phyloP scores from a whole-genome alignment of 2,797 vertebrate species.

The Brotula barbata region DNA sequence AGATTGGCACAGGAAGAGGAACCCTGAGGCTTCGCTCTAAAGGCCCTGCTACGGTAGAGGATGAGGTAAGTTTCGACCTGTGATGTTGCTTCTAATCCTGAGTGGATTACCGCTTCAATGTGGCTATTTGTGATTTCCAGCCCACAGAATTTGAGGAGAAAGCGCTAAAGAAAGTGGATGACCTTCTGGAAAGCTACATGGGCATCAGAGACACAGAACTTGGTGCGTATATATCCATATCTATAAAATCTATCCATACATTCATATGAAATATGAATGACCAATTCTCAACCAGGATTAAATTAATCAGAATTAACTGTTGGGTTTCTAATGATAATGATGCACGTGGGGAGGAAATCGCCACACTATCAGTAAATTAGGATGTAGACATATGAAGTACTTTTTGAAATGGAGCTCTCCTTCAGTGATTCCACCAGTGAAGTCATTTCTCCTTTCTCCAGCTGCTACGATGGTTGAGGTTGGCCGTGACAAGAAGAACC shows the following conservation, averaged over 20 bases:
- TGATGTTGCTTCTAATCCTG: too few species aligned
- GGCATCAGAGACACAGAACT: slow-evolving; percentile 94
- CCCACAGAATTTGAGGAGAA: slow-evolving; percentile 90
- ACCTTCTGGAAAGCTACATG: slow-evolving; percentile 95
- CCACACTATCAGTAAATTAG: too few species aligned
- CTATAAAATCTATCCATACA: too few species aligned
- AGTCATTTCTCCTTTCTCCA: slow-evolving; percentile 49
- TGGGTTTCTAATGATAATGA: too few species aligned
- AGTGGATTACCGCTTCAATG: not conserved
- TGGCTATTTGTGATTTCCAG: slow-evolving; percentile 68
- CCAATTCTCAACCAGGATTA: too few species aligned
- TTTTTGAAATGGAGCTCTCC: not conserved
- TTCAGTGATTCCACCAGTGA: not conserved
- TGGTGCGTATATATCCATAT: slow-evolving; percentile 81
- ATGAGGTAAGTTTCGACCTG: slow-evolving; percentile 83
- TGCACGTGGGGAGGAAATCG: too few species aligned
- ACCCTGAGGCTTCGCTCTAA: slow-evolving; percentile 91
- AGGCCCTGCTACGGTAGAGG: slow-evolving; percentile 91
- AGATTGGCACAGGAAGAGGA: slow-evolving; percentile 83
- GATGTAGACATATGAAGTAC: too few species aligned
- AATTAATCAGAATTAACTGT: too few species aligned
- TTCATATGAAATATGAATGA: too few species aligned
- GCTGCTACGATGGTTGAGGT: slow-evolving; percentile 98
- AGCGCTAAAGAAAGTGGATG: slow-evolving; percentile 91
- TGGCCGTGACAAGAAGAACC: slow-evolving; percentile 92